Conservation (phyloP, 2,888 invertebrate genomes). For the Syritta pipiens region DNA sequence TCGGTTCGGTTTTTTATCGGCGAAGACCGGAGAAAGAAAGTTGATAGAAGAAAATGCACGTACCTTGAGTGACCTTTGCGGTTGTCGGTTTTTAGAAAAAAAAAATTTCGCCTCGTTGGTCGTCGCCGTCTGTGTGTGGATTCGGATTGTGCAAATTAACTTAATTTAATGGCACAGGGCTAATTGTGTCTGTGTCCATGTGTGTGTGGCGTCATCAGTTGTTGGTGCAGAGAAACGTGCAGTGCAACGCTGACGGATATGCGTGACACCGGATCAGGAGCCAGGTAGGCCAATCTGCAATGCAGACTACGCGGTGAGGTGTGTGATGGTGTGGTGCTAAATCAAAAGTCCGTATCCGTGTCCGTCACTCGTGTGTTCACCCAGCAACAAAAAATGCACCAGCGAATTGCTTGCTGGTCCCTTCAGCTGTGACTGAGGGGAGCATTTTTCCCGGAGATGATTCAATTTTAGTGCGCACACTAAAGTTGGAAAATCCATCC, state of each 20-base stretch:
- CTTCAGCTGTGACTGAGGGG: too few species aligned
- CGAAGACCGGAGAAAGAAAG: neutral
- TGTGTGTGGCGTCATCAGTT: slow-evolving; percentile 6
- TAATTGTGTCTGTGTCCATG: slow-evolving; percentile 26
- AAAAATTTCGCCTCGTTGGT: neutral
- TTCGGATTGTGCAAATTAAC: slow-evolving; percentile 31
- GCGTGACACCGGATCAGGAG: slow-evolving; percentile 17
- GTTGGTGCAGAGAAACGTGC: neutral
- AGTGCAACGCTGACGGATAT: slow-evolving; percentile 12
- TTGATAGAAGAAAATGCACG: slow-evolving; percentile 16
- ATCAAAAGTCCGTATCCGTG: neutral
- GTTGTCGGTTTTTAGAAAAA: slow-evolving; percentile 10
- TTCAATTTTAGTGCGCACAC: too few species aligned
- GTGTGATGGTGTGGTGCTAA: neutral
- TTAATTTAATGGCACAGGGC: slow-evolving; percentile 53
- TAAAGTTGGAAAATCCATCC: too few species aligned
- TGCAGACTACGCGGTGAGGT: slow-evolving; percentile 9
- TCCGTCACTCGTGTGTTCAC: too few species aligned
- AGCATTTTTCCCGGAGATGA: too few species aligned
- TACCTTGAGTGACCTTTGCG: slow-evolving; percentile 43
- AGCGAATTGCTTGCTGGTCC: too few species aligned
- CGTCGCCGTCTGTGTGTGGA: slow-evolving; percentile 19
- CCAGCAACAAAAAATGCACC: too few species aligned
- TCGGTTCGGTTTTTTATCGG: neutral
- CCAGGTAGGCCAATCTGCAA: slow-evolving; percentile 3